Base-by-base conservation (phyloP, 2,797 vertebrate species). In the Tympanoctomys barrerae region DNA sequence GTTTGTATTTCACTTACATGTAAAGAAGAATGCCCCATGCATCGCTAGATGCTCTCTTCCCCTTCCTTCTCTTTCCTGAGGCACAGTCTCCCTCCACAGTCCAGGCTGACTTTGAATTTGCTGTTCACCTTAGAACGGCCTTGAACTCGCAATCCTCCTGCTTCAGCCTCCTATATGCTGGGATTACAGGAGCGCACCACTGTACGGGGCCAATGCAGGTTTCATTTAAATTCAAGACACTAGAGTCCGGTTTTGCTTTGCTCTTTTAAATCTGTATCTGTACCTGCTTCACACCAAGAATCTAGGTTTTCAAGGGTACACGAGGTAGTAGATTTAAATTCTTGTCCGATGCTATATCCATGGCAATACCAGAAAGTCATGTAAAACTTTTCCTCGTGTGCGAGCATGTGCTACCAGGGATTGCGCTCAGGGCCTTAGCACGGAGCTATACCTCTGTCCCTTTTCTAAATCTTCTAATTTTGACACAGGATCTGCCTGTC, bases 1-100 rank as follows among this genome's bases (percentile, higher is more conserved):
- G 22, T 52, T 84, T 84, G 33, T 81, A 42, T 92, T 87, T 77
- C 78, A 52, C 89, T 94, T 93, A 70, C 36, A 26, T 49, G n/a
- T 92, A 62, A 92, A 82, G 36, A 81, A 59, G 61, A 78, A 85
- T 39, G 39, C 2, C 46, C 26, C 2, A 21, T 39, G 13, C 54
- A 14, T 52, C 71, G 39, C 52, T 79, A 84, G 64, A 18, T 57
- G 5, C 36, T 36, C 14, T 70, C n/a, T n/a, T 21, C n/a, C 7
- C n/a, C 68, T 36, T 19, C n/a, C 68, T 36, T 19, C 33, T n/a
- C n/a, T 70, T 70, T 36, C 36, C n/a, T 21, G n/a, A 70, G 62
- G 28, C 28, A 64, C 26, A 31, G n/a, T 36, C 68, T 70, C 68
- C n/a, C 19, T 36, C 68, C 8, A 4, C 10, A 36, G 68, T 70